A percentile compares a stretch with the other conserved stretches of the same genome.
These are phyloP conservation scores for Ceryle rudis DNA, from an alignment of 2,797 vertebrate genomes.

Conservation along the genomic window DNA sequence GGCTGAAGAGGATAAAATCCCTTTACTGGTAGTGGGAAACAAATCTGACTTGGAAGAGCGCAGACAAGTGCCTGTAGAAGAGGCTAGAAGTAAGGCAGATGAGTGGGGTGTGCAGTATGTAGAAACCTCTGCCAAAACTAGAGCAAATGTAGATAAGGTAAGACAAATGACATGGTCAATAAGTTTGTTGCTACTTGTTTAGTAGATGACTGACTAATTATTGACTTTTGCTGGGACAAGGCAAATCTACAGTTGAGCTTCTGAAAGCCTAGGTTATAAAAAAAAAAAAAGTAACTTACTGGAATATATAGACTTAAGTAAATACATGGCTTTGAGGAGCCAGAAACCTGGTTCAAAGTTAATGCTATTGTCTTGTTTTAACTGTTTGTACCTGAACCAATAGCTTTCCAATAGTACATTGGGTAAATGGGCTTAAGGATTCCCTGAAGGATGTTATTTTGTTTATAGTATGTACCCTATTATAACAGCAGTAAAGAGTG, in stretches of 20 bases:
- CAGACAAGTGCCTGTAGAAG: slow-evolving; percentile 89
- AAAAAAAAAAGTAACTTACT: not conserved
- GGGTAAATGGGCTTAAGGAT: not conserved
- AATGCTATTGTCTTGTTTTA: not conserved
- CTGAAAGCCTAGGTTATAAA: not conserved
- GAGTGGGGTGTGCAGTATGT: slow-evolving; percentile 95
- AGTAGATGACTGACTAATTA: not conserved
- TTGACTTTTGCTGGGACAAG: not conserved
- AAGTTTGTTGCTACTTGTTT: not conserved
- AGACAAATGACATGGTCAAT: not conserved
- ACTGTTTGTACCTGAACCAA: not conserved
- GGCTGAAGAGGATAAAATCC: slow-evolving; percentile 94
- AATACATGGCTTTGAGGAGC: not conserved
- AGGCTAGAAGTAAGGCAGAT: slow-evolving; percentile 84
- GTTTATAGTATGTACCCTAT: not conserved
- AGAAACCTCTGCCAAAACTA: slow-evolving; percentile 95
- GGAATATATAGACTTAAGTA: not conserved
- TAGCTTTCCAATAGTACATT: not conserved
- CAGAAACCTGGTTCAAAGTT: not conserved
- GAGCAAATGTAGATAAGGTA: slow-evolving; percentile 97
- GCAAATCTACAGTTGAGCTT: not conserved
- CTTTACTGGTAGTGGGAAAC: slow-evolving; percentile 93
- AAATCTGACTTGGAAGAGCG: slow-evolving; percentile 96
- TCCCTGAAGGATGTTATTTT: not conserved
- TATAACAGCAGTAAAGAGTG: not conserved